Conservation (phyloP, 1,140 invertebrate species). For the Sminthurinus signatus region DNA sequence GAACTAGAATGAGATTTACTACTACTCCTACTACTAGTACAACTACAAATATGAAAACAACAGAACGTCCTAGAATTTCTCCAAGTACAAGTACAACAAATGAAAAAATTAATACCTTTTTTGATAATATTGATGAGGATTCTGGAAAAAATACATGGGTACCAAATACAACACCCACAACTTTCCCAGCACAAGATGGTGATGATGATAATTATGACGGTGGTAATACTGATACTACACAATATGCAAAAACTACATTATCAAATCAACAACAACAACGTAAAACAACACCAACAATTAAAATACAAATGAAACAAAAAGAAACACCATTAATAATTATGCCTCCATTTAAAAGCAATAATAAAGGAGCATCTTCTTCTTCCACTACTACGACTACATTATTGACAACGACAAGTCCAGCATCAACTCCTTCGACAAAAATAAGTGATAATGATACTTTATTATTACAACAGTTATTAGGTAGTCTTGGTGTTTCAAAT, state of each 20-base stretch:
- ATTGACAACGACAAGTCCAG: background rate
- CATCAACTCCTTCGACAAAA: background rate
- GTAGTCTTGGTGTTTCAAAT: no score
- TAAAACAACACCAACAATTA: background rate
- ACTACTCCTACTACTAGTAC: constrained; percentile 11
- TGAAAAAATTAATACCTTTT: constrained; percentile 1
- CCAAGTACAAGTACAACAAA: background rate
- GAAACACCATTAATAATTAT: constrained; percentile 4
- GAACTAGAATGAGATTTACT: background rate
- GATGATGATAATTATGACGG: no score
- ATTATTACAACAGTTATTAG: constrained; percentile 10
- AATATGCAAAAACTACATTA: background rate
- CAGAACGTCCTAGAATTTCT: background rate
- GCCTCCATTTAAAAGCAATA: constrained; percentile 7
- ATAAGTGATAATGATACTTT: background rate
- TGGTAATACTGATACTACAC: no score
- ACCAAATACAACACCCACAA: constrained; percentile 4
- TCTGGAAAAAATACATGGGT: constrained; percentile 7
- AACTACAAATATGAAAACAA: constrained; percentile 6
- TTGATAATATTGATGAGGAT: constrained; percentile 9
- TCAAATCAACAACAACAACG: background rate
- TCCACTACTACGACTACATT: background rate
- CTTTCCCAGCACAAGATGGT: no score
- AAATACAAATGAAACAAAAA: background rate
- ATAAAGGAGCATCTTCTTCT: background rate